Conservation (phyloP, 2,113 vertebrate genomes). For the Sorex araneus region DNA sequence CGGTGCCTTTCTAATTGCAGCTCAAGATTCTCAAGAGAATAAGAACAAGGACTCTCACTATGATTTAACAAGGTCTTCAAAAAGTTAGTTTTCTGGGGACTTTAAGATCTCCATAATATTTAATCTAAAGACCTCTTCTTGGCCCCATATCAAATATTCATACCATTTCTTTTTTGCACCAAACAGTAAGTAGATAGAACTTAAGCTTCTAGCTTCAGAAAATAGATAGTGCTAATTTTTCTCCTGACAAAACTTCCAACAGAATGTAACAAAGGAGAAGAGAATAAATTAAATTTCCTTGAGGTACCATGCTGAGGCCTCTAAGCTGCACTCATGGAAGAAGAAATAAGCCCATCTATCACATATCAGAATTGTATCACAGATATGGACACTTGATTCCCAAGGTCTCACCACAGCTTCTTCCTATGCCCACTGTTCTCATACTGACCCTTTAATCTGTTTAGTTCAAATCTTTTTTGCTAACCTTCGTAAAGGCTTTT, state of each 20-base stretch:
- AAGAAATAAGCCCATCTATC: not conserved
- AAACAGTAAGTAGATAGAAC: conserved; percentile 67
- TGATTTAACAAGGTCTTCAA: conserved; percentile 73
- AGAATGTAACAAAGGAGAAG: conserved; percentile 71
- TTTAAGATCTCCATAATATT: conserved; percentile 61
- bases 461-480: not conserved
- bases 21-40: conserved; percentile 62
- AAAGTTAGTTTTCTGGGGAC: conserved; percentile 67
- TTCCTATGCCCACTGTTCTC: not conserved
- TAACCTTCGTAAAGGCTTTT: not conserved
- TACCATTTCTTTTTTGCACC: conserved; percentile 68
- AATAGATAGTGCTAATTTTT: conserved; percentile 77
- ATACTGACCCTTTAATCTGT: not conserved
- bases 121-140: conserved; percentile 76
- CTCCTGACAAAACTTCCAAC: conserved; percentile 62
- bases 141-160: conserved; percentile 73
- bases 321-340: conserved; percentile 32
- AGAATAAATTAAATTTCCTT: conserved; percentile 72
- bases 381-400: not conserved
- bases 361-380: not conserved
- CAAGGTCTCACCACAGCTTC: not conserved
- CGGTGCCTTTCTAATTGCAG: conserved; percentile 69
- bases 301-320: conserved; percentile 20
- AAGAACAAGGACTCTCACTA: conserved; percentile 64
- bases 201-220: conserved; percentile 72